Evolutionary conservation across 2,113 vertebrate species (phyloP), one percentile per base, ranked within the genome.

Genomic region (Rousettus leschenaultii): DNA sequence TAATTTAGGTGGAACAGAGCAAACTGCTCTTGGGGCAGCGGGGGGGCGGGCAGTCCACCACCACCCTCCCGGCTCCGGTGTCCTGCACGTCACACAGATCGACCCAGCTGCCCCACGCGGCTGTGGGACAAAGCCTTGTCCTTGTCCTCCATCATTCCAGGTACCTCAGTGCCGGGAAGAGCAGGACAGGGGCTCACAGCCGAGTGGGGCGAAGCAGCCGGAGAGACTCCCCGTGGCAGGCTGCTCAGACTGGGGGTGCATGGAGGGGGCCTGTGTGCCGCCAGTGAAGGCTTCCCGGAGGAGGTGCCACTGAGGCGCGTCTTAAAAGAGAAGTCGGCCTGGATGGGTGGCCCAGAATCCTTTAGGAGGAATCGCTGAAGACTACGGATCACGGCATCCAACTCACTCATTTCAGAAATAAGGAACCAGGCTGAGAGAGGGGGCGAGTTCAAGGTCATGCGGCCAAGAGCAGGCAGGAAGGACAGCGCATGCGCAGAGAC

Each of bases 401-500:
- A 21, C 12, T 51, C 10, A 6, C 0, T n/a, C n/a, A 12, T 24
- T 43, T 48, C 33, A 51, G 61, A 83, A 38, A 13, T 4, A 45
- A 45, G 66, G 12, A 8, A 73, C 38, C 18, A 7, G 28, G 89
- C 57, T n/a, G 24, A 40, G 75, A 38, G 4, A 33, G 6, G 26
- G 22, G 15, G 57, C 2, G 55, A 55, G 77, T 66, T 88, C 28
- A 6, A 28, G 89, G 26, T 43, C 59, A 3, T 0, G 6, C 0
- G 13, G 26, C 40, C n/a, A 16, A 33, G 78, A 18, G 7, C 6
- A 40, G 45, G 26, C 15, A 45, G 88, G 73, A 53, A 30, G 55
- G 43, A 22, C 0, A 35, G 82, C 35, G 5, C 1, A 57, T 0
- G 0, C 19, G 12, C 0, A 0, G 28, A 1, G 12, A 6, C 53